Percentiles rank a stretch among this genome's conserved stretches.
Conservation (phyloP, 2,113 vertebrate species). For the Todiramphus saurophagus region DNA sequence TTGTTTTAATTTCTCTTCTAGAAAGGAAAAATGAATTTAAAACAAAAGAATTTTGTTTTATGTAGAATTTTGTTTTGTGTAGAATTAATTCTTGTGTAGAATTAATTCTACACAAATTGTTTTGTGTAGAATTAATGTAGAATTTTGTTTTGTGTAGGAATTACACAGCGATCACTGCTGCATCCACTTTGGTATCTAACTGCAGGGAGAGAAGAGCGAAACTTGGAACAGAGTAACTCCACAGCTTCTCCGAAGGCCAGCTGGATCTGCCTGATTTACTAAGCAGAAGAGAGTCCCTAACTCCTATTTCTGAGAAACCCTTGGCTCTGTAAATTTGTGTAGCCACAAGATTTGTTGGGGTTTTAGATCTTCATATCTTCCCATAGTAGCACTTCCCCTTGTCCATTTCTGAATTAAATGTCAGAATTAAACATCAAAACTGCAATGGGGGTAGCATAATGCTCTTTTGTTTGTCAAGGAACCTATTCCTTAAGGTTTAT, state of each 20-base stretch:
- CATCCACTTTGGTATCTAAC: not conserved
- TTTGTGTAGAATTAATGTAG: no score
- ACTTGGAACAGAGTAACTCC: not conserved
- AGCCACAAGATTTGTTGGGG: not conserved
- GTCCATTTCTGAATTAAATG: not conserved
- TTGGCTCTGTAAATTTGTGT: not conserved
- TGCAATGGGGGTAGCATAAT: not conserved
- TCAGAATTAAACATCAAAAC: not conserved
- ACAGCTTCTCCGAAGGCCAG: not conserved
- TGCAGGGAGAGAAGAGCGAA: not conserved
- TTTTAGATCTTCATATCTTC: not conserved
- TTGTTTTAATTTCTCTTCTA: not conserved
- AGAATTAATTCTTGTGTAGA: no score
- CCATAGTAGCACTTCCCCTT: not conserved
- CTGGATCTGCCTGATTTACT: not conserved
- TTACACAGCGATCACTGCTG: not conserved
- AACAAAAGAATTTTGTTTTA: not conserved
- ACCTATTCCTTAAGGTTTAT: not conserved
- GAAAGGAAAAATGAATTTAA: not conserved
- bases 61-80: no score
- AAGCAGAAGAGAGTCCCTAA: not conserved
- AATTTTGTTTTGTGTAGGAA: no score
- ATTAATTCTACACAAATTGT: no score
- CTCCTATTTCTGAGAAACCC: not conserved
- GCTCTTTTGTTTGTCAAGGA: not conserved